Evolutionary conservation across 2,113 vertebrate genomes (phyloP).

Genomic region (Spermophilus dauricus): DNA sequence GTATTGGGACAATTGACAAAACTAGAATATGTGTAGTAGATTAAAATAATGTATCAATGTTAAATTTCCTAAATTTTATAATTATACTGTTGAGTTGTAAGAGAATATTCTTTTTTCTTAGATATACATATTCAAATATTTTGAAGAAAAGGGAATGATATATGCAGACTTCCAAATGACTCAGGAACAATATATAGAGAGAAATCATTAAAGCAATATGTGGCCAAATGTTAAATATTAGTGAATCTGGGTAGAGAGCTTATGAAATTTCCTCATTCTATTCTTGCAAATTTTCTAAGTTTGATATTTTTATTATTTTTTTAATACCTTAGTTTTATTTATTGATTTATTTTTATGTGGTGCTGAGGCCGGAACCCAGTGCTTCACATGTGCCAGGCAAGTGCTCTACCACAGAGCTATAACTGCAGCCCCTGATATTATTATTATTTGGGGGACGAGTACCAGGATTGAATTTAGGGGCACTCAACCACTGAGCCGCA

Average conservation of each 20-base stretch:
- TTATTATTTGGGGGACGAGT: no score
- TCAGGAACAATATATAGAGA: not conserved
- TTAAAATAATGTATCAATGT: not conserved
- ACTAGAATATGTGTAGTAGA: not conserved
- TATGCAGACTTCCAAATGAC: not conserved
- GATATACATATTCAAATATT: not conserved
- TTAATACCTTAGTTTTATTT: no score
- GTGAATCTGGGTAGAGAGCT: not conserved
- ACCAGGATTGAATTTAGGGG: no score
- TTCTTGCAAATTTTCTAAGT: slow-evolving; percentile 23
- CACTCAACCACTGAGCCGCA: no score
- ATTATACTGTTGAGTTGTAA: not conserved
- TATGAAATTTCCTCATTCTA: not conserved
- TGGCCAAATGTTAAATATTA: not conserved
- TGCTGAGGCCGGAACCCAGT: no score
- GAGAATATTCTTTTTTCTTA: slow-evolving; percentile 8
- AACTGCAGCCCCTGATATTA: no score
- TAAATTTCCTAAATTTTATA: not conserved
- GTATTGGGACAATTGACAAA: not conserved
- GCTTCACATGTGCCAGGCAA: no score
- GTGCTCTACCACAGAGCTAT: no score
- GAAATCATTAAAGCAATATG: not conserved
- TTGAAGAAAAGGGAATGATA: not conserved
- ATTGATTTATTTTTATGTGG: no score
- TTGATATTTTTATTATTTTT: not conserved